Percentiles rank a stretch among this genome's conserved stretches.
Conservation (phyloP, 2,113 vertebrate species). For the Chamaetylas fuelleborni region DNA sequence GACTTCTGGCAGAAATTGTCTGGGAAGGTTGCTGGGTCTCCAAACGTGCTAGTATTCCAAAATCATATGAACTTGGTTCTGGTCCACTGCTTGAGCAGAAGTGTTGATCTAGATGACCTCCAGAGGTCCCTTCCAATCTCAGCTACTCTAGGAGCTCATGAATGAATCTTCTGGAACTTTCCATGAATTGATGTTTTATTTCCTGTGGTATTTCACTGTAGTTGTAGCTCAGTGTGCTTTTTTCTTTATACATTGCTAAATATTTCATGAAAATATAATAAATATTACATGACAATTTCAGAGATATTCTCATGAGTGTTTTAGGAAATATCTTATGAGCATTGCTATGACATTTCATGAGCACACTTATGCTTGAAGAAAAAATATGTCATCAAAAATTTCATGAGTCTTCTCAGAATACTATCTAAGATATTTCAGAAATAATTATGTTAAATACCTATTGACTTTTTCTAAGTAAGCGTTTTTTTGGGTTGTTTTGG, state of each 20-base stretch:
- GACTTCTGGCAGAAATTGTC: not conserved
- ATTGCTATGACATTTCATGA: conserved; percentile 1
- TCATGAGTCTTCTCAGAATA: not conserved
- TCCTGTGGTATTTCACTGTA: not conserved
- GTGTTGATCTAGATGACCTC: not conserved
- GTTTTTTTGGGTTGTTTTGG: not conserved
- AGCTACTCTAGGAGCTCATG: not conserved
- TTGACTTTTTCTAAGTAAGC: not conserved
- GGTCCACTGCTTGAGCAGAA: not conserved
- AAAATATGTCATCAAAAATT: not conserved
- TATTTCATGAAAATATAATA: not conserved
- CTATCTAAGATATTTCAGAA: not conserved
- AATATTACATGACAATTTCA: conserved; percentile 2
- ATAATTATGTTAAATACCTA: not conserved
- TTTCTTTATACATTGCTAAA: not conserved
- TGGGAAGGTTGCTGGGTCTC: not conserved
- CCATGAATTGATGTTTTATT: not conserved
- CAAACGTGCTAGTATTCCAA: not conserved
- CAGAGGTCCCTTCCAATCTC: not conserved
- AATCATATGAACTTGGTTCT: not conserved
- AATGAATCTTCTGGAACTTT: not conserved
- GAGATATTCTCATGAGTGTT: not conserved
- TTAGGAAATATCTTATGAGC: not conserved
- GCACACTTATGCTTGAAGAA: not conserved
- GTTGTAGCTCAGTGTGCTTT: not conserved